phyloP scores from a whole-genome alignment of 2,888 invertebrate genomes.

The Platerodrilus igneus region DNA sequence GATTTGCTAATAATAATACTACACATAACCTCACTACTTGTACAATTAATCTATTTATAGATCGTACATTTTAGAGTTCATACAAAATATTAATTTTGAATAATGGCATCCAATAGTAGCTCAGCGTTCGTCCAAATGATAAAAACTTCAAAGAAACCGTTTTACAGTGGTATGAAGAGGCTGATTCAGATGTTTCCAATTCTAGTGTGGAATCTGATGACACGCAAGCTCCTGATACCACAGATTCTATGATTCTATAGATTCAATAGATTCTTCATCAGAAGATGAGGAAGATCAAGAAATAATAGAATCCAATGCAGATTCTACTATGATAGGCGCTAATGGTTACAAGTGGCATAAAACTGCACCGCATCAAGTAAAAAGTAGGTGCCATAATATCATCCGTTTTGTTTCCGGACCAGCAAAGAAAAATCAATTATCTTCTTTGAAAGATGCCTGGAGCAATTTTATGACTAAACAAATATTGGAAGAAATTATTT shows the following conservation, averaged over 20 bases:
- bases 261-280: slow-evolving; percentile 1
- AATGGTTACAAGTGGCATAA: no score
- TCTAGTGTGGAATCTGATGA: neutral
- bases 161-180: slow-evolving; percentile 3
- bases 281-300: slow-evolving; percentile 3
- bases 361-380: no score
- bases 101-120: slow-evolving; percentile 2
- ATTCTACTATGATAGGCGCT: slow-evolving; percentile 3
- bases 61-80: no score
- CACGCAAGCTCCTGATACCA: no score
- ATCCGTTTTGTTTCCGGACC: neutral
- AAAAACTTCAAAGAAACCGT: neutral
- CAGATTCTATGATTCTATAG: no score
- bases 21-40: no score
- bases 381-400: no score
- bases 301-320: slow-evolving; percentile 2
- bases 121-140: no score
- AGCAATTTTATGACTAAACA: slow-evolving; percentile 2
- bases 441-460: slow-evolving; percentile 3
- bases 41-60: no score
- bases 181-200: slow-evolving; percentile 2
- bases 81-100: no score
- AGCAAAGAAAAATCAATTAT: slow-evolving; percentile 1
- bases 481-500: slow-evolving; percentile 4
- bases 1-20: no score